Conservation (phyloP, 2,797 vertebrate genomes). For the Onychomys arenicola region DNA sequence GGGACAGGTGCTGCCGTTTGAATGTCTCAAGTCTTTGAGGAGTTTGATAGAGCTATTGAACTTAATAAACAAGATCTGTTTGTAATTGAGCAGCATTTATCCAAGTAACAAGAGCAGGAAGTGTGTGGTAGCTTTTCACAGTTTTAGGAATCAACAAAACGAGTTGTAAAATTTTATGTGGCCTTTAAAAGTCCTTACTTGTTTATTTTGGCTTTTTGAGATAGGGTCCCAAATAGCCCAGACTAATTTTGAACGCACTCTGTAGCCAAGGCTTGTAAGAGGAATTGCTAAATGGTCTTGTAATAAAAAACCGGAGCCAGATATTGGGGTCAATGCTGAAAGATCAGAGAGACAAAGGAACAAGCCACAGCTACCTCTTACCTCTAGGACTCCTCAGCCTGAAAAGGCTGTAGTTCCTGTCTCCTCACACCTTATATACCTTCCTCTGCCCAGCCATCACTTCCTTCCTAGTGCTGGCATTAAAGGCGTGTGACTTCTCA, state of each 20-base stretch:
- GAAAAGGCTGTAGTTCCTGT: no score
- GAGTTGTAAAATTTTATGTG: not conserved
- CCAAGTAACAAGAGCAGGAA: not conserved
- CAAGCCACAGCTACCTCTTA: no score
- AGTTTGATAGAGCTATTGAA: not conserved
- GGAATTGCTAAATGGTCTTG: no score
- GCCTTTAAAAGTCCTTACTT: not conserved
- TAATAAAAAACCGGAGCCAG: no score
- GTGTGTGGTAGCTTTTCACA: not conserved
- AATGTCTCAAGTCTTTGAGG: not conserved
- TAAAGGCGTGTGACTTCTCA: no score
- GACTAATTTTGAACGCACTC: not conserved
- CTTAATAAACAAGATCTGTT: not conserved
- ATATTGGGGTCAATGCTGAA: no score
- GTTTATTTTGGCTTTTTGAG: not conserved
- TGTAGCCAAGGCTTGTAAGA: not conserved
- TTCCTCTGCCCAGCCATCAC: no score
- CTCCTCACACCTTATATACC: no score
- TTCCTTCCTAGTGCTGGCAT: no score
- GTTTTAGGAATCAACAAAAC: not conserved
- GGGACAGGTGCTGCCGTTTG: not conserved
- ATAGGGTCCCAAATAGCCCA: not conserved
- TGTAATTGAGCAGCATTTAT: not conserved
- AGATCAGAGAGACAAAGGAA: no score
- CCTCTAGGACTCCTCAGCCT: no score